A percentile compares a stretch with the other conserved stretches of the same genome.
These are phyloP conservation scores for Sebastes dallii DNA, from an alignment of 2,797 vertebrate genomes.

Conservation along the genomic window DNA sequence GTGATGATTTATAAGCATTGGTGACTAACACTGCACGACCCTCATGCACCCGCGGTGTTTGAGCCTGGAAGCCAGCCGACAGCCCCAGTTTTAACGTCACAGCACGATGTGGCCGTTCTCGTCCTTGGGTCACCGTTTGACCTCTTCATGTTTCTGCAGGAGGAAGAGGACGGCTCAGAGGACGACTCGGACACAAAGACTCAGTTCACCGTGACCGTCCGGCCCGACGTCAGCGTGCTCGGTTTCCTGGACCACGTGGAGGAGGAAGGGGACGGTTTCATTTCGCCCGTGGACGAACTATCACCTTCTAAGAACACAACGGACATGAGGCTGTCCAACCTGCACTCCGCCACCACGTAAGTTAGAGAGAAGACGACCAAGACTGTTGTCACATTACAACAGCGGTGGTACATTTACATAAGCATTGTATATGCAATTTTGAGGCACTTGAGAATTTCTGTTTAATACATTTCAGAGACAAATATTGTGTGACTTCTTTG, in stretches of 20 bases:
- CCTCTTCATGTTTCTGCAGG: conserved; percentile 57
- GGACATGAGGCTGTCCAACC: conserved; percentile 93
- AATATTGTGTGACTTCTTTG: background rate
- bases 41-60: conserved; percentile 15
- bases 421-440: background rate
- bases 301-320: conserved; percentile 86
- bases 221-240: conserved; percentile 84
- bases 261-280: conserved; percentile 92
- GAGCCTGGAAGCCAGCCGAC: background rate
- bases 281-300: conserved; percentile 94
- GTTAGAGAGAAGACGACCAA: background rate
- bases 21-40: conserved; percentile 64
- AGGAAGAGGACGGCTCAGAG: conserved; percentile 95
- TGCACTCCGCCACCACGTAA: conserved; percentile 95
- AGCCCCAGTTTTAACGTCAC: background rate
- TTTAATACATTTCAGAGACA: background rate
- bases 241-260: conserved; percentile 91
- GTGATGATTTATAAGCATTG: conserved; percentile 40
- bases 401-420: background rate
- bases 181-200: conserved; percentile 87
- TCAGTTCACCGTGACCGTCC: conserved; percentile 83
- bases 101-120: background rate
- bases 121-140: background rate
- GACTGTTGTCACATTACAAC: background rate
- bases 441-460: background rate